Evolutionary conservation across 2,113 vertebrate genomes (phyloP).

Genomic region (Tyrannus savana): DNA sequence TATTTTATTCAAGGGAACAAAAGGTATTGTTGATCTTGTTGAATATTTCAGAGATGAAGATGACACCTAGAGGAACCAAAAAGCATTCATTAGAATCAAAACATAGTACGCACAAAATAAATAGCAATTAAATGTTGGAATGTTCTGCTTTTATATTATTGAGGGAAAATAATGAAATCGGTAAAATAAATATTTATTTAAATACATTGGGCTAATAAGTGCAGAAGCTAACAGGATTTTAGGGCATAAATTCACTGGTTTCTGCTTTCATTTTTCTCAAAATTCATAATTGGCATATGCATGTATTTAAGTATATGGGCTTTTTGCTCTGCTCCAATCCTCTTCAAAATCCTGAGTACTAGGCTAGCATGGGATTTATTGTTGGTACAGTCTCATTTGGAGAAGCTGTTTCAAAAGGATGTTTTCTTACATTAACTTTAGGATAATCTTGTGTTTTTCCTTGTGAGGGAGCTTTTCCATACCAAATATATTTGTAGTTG

Average conservation of each 20-base stretch:
- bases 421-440: background rate
- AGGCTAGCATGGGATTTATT: background rate
- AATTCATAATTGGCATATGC: background rate
- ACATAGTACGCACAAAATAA: background rate
- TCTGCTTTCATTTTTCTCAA: background rate
- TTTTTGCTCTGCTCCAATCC: background rate
- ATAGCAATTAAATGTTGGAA: background rate
- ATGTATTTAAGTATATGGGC: background rate
- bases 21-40: background rate
- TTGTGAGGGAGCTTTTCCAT: background rate
- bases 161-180: background rate
- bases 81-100: constrained; percentile 5
- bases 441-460: background rate
- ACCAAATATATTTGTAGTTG: background rate
- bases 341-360: background rate
- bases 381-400: background rate
- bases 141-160: background rate
- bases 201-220: background rate
- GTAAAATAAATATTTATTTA: background rate
- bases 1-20: background rate
- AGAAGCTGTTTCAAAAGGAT: background rate
- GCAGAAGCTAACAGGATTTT: background rate
- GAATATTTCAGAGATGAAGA: background rate
- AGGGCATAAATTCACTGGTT: background rate
- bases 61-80: background rate